Conservation (phyloP, 2,113 vertebrate genomes). For the Limnothrissa miodon region DNA sequence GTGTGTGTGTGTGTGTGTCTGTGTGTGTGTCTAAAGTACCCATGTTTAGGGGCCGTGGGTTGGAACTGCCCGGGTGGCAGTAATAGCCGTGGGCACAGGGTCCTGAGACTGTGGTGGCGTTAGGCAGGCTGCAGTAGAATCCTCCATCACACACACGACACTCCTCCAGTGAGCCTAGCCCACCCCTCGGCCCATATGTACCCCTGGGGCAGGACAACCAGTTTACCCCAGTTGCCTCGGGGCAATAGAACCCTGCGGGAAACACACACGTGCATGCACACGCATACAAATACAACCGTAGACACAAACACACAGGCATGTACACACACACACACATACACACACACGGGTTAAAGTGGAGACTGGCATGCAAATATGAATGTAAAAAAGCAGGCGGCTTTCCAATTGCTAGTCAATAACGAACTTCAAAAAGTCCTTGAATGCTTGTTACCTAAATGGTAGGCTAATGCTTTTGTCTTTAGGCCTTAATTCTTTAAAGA, state of each 20-base stretch:
- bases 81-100: slow-evolving; percentile 80
- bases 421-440: no score
- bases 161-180: slow-evolving; percentile 62
- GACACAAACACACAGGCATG: no score
- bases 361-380: no score
- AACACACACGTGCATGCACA: slow-evolving; percentile 14
- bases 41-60: slow-evolving; percentile 67
- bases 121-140: slow-evolving; percentile 74
- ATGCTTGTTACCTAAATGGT: no score
- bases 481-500: no score
- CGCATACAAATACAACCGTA: no score
- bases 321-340: not conserved
- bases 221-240: slow-evolving; percentile 70
- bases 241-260: slow-evolving; percentile 81
- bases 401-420: no score
- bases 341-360: no score
- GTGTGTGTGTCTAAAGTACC: slow-evolving; percentile 66
- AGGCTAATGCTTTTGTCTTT: no score
- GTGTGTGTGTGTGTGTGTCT: not conserved
- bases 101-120: slow-evolving; percentile 73
- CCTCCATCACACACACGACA: slow-evolving; percentile 77
- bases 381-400: no score
- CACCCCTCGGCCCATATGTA: slow-evolving; percentile 70
- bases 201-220: slow-evolving; percentile 76
- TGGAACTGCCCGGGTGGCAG: slow-evolving; percentile 72